These are phyloP conservation scores for Hedychridium roseum DNA, from an alignment of 2,888 invertebrate genomes.

Conservation along the genomic window DNA sequence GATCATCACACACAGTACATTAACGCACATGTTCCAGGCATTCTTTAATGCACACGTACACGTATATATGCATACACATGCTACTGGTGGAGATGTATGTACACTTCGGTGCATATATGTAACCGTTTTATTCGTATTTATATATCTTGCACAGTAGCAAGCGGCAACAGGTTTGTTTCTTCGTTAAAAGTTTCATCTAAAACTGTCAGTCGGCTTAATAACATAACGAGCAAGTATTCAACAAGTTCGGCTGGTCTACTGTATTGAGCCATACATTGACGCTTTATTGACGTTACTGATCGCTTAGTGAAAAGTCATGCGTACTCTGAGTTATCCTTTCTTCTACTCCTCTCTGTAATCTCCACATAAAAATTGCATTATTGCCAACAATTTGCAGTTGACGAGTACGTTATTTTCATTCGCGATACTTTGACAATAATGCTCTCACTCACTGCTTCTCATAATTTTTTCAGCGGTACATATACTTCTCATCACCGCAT, in stretches of 20 bases:
- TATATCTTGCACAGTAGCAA: slow-evolving; percentile 39
- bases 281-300: slow-evolving; percentile 23
- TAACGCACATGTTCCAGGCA: slow-evolving; percentile 20
- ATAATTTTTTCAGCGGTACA: too few relatives aligned
- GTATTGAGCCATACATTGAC: slow-evolving; percentile 34
- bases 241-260: slow-evolving; percentile 42
- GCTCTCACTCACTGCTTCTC: too few relatives aligned
- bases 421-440: too few relatives aligned
- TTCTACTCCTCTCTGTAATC: slow-evolving; percentile 13
- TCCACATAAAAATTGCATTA: slow-evolving; percentile 37
- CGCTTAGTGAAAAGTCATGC: slow-evolving; percentile 20
- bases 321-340: slow-evolving; percentile 13
- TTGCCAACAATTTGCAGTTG: slow-evolving; percentile 37
- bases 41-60: slow-evolving; percentile 36
- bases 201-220: slow-evolving; percentile 52
- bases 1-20: too few relatives aligned
- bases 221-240: slow-evolving; percentile 46
- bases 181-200: slow-evolving; percentile 48
- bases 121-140: slow-evolving; percentile 14
- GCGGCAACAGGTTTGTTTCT: slow-evolving; percentile 42
- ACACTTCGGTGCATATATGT: slow-evolving; percentile 7
- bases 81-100: slow-evolving; percentile 26
- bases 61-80: slow-evolving; percentile 34
- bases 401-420: too few relatives aligned
- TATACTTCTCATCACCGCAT: too few relatives aligned